phyloP scores from a whole-genome alignment of 2,888 invertebrate genomes.

The Chymomyza procnemis region DNA sequence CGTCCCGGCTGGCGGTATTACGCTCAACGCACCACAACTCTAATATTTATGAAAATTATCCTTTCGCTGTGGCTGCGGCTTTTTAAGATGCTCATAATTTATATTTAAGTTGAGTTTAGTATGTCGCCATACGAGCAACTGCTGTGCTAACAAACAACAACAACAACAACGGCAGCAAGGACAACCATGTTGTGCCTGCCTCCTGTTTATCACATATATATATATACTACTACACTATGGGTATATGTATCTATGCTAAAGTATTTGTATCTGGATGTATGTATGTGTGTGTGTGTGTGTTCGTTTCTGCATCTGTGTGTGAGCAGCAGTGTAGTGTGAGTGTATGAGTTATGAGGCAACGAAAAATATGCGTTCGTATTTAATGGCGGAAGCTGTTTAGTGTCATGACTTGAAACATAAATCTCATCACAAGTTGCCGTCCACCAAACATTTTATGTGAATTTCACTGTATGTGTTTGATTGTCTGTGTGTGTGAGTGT shows the following conservation, averaged over 20 bases:
- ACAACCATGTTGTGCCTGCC: constrained; percentile 1
- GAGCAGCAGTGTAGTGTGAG: background rate
- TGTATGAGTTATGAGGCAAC: constrained; percentile 51
- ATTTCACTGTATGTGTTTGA: background rate
- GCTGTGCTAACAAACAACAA: constrained; percentile 12
- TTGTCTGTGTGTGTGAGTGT: background rate
- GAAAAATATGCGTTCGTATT: constrained; percentile 61
- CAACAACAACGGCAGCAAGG: constrained; percentile 9
- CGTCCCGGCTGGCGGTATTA: background rate
- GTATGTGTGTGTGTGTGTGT: constrained; percentile 30
- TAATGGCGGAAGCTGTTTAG: constrained; percentile 73
- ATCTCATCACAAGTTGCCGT: constrained; percentile 37
- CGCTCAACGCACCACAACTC: constrained; percentile 40
- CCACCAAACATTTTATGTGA: background rate
- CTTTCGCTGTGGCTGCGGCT: constrained; percentile 72
- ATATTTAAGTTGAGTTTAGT: constrained; percentile 69
- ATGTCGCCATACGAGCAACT: constrained; percentile 58
- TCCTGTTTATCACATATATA: background rate
- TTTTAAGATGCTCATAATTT: constrained; percentile 74
- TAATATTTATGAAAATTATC: constrained; percentile 72
- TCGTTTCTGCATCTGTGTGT: background rate
- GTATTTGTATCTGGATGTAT: constrained; percentile 29
- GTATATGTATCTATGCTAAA: constrained; percentile 7
- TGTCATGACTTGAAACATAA: constrained; percentile 64
- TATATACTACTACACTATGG: constrained; percentile 12